Percentiles rank a stretch among this genome's conserved stretches.
Conservation (phyloP, 1,140 invertebrate species). For the Latrodectus geometricus region DNA sequence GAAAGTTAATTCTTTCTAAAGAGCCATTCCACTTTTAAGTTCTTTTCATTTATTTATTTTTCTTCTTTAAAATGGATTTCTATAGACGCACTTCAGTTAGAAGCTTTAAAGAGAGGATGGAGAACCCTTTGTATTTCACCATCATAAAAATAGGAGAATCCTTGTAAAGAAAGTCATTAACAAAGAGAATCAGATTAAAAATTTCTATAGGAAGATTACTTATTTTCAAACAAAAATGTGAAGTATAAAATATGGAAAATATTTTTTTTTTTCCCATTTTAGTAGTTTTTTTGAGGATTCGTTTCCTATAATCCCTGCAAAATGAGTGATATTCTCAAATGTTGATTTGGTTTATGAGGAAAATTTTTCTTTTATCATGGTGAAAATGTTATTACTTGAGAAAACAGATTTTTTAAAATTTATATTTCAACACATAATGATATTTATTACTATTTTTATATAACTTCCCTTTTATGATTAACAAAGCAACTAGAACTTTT, state of each 20-base stretch:
- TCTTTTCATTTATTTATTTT: conserved; percentile 6
- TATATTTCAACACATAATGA: neutral
- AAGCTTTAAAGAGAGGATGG: neutral
- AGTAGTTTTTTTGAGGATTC: too few relatives aligned
- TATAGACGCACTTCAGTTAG: neutral
- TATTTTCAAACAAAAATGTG: too few relatives aligned
- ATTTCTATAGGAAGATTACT: too few relatives aligned
- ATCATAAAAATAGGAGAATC: neutral
- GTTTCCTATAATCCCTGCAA: too few relatives aligned
- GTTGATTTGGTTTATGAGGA: neutral
- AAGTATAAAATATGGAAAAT: too few relatives aligned
- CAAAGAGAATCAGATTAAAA: too few relatives aligned
- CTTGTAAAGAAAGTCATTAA: too few relatives aligned
- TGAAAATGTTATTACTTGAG: neutral
- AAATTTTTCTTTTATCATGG: neutral
- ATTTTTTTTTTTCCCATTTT: too few relatives aligned
- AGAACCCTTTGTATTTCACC: neutral
- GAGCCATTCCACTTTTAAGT: conserved; percentile 36
- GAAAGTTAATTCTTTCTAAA: conserved; percentile 47
- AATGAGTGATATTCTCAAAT: neutral
- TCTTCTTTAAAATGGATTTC: neutral
- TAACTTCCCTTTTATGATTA: neutral
- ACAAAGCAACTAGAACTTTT: neutral
- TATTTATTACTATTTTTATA: neutral
- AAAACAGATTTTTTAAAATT: neutral